Evolutionary conservation across 2,888 invertebrate genomes (phyloP).

Genomic region (Chironomus riparius): DNA sequence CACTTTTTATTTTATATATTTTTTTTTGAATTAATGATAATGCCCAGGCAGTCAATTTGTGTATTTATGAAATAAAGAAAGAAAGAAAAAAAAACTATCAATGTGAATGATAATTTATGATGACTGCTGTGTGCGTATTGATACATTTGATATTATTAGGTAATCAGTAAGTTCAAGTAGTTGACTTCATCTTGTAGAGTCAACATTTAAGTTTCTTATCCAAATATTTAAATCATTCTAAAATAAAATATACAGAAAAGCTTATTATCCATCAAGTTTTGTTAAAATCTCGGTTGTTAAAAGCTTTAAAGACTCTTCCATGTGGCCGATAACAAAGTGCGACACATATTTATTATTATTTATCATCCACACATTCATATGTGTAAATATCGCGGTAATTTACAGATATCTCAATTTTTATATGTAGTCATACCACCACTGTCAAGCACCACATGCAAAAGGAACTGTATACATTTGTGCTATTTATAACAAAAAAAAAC

Average conservation of each 20-base stretch:
- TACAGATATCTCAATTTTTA: neutral
- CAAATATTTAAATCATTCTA: neutral
- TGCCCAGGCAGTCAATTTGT: neutral
- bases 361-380: neutral
- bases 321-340: neutral
- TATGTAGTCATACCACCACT: slow-evolving; percentile 13
- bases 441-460: neutral
- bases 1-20: no score
- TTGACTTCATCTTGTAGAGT: neutral
- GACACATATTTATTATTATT: no score
- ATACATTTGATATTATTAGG: neutral
- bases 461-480: neutral
- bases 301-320: neutral
- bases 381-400: neutral
- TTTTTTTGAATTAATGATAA: no score
- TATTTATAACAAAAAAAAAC: slow-evolving; percentile 15
- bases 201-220: neutral
- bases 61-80: neutral
- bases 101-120: neutral
- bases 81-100: neutral
- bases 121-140: neutral
- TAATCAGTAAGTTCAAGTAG: neutral
- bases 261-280: neutral
- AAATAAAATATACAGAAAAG: neutral
- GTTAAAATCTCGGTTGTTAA: neutral